Evolutionary conservation across 1,140 invertebrate genomes (phyloP).

Genomic region (Drosophila ambigua): DNA sequence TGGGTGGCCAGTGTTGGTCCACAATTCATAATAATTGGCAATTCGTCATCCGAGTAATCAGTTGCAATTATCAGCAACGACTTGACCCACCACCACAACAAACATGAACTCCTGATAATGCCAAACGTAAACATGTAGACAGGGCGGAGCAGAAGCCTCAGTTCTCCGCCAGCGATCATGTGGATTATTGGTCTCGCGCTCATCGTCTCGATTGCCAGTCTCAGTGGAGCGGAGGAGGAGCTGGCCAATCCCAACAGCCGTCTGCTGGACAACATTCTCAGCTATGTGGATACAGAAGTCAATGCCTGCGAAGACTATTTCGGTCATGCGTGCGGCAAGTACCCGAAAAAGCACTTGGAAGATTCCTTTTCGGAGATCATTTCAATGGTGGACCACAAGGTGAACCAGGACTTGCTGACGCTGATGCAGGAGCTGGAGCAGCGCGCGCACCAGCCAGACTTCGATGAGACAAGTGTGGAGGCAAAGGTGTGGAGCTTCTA

Average conservation of each 20-base stretch:
- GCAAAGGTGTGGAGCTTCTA: constrained; percentile 40
- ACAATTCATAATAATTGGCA: background rate
- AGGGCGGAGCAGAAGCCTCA: background rate
- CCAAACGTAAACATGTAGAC: too few relatives aligned
- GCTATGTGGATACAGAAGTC: constrained; percentile 48
- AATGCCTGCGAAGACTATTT: constrained; percentile 63
- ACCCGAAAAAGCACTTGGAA: constrained; percentile 26
- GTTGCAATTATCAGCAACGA: constrained; percentile 1
- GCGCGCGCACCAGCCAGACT: background rate
- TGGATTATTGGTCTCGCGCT: constrained; percentile 20
- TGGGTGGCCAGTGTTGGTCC: too few relatives aligned
- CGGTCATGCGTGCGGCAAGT: constrained; percentile 73
- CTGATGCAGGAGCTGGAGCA: constrained; percentile 29
- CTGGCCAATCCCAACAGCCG: constrained; percentile 17
- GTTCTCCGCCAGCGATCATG: constrained; percentile 12
- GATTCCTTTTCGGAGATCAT: constrained; percentile 55
- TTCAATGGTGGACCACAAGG: constrained; percentile 54
- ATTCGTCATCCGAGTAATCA: background rate
- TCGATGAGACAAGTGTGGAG: constrained; percentile 28
- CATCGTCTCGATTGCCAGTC: background rate
- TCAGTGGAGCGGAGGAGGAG: too few relatives aligned
- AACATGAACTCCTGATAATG: background rate
- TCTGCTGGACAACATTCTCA: constrained; percentile 38
- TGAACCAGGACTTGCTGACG: constrained; percentile 45
- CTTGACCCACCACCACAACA: background rate